These are phyloP conservation scores for Drosophila prosaltans DNA, from an alignment of 1,140 invertebrate genomes.

Conservation along the genomic window DNA sequence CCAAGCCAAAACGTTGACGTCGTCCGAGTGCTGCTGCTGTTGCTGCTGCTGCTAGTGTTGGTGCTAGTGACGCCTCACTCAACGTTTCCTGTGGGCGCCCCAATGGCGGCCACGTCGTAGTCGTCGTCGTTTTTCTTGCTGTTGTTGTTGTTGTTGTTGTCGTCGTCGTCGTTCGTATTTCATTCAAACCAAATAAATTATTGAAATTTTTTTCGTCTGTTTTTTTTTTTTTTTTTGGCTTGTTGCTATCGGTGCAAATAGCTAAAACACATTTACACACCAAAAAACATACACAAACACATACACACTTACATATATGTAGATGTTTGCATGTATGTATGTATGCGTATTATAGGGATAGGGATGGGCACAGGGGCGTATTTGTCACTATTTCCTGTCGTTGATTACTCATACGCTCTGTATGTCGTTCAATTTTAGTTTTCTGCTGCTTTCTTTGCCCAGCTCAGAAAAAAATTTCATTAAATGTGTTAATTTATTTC, in stretches of 20 bases:
- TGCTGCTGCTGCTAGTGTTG: slow-evolving; percentile 24
- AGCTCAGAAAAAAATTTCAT: slow-evolving; percentile 62
- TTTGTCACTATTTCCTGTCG: slow-evolving; percentile 80
- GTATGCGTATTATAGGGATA: background rate
- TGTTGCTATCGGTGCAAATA: slow-evolving; percentile 81
- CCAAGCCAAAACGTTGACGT: slow-evolving; percentile 50
- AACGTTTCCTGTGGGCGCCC: slow-evolving; percentile 79
- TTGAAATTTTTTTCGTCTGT: slow-evolving; percentile 62
- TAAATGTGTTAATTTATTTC: slow-evolving; percentile 80
- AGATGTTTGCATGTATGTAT: background rate
- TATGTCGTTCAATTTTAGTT: slow-evolving; percentile 45
- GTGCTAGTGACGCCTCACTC: slow-evolving; percentile 19
- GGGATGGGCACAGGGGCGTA: slow-evolving; percentile 31
- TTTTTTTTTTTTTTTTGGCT: slow-evolving; percentile 56
- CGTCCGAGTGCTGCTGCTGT: slow-evolving; percentile 28
- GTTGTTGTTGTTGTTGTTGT: slow-evolving; percentile 13
- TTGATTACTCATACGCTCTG: slow-evolving; percentile 79
- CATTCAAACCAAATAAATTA: slow-evolving; percentile 81
- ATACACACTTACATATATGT: slow-evolving; percentile 13
- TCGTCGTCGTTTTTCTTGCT: slow-evolving; percentile 1
- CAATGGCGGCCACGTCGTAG: slow-evolving; percentile 66
- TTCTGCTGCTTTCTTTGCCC: slow-evolving; percentile 4
- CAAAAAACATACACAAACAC: slow-evolving; percentile 26
- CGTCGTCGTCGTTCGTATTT: slow-evolving; percentile 63
- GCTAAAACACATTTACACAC: slow-evolving; percentile 75